Evolutionary conservation across 2,888 invertebrate species (phyloP), one percentile per base, ranked within the genome.

Genomic region (Andrena praecox): DNA sequence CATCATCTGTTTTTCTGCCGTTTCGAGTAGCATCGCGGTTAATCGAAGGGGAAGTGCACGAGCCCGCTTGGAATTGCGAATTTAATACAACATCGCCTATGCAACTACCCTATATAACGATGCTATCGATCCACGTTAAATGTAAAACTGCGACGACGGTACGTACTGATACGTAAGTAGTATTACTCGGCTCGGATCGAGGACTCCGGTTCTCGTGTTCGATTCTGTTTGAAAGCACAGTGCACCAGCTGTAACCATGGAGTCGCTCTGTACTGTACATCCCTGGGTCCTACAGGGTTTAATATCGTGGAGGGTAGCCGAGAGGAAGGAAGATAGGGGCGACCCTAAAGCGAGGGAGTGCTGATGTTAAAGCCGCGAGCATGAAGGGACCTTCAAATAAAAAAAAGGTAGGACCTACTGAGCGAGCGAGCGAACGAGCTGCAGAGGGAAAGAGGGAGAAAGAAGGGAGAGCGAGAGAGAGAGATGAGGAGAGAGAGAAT

Each of bases 331-430:
- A 88, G 89, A 87, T 88, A 89, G 87, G 86, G 84, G 80, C 89
- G 90, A 89, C 87, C 91, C 90, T 90, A 90, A 84, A 86, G 83
- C 87, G 87, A 85, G 90, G 90, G 91, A 90, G 90, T 90, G 88
- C 87, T 87, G 86, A 85, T 85, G 86, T 78, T 79, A 81, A 87
- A 86, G 82, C 85, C 77, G 77, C 73, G 85, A 87, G 85, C 85
- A 82, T 80, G 87, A 89, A 91, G 92, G 91, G 91, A 92, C 89
- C 88, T 89, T 88, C 89, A 82, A 91, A 90, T 90, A 89, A 87
- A 90, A 87, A 87, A 88, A 80, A 79, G 82, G 85, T 88, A 89
- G 88, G 87, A 78, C 71, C 85, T 80, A 84, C 76, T 68, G 75
- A 68, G 71, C 54, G 68, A 76, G 77, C 70, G 52, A 79, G 56